Evolutionary conservation across 2,888 invertebrate genomes (phyloP), one percentile per base, ranked within the genome.

Genomic region (Erebia aethiops): DNA sequence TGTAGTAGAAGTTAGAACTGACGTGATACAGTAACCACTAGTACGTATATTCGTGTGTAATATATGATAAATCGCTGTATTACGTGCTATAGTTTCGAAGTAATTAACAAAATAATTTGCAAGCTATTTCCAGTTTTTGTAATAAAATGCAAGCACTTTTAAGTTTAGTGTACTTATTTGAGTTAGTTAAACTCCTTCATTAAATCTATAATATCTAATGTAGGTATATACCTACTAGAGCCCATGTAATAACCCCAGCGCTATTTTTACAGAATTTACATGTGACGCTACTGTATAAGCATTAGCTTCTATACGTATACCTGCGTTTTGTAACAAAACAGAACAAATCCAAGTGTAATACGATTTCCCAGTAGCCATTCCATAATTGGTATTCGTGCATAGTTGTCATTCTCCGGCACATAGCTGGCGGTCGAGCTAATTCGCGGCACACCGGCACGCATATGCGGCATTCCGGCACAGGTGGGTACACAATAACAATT

Each of bases 401-500:
- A 70, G 52, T 52, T 65, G 66, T 54, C 71, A 71, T 74, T 66
- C 65, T 4, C 21, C 3, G 58, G 67, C 68, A 63, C 74, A 74
- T 74, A 72, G 57, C 62, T 70, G 69, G 60, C 70, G 68, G 69
- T 70, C 70, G 66, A 63, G 71, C 69, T 75, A 74, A 73, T 71
- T 73, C 73, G 67, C 63, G 69, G 63, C 54, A 65, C 72, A 71
- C 68, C 71, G 66, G 68, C 69, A 62, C 62, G 71, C 76, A 76
- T 74, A 70, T 69, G 64, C 56, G 70, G 57, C 75, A 77, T 77
- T 76, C 76, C 74, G 56, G 70, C 62, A 70, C 69, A 71, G 75
- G 76, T 76, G 75, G 74, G 72, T 69, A 26, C 66, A 75, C 71
- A 69, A 74, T 76, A 76, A 75, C 74, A 73, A 75, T 35, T 35